Evolutionary conservation across 2,888 invertebrate species (phyloP), one percentile per base, ranked within the genome.

Genomic region (Dryobota labecula): DNA sequence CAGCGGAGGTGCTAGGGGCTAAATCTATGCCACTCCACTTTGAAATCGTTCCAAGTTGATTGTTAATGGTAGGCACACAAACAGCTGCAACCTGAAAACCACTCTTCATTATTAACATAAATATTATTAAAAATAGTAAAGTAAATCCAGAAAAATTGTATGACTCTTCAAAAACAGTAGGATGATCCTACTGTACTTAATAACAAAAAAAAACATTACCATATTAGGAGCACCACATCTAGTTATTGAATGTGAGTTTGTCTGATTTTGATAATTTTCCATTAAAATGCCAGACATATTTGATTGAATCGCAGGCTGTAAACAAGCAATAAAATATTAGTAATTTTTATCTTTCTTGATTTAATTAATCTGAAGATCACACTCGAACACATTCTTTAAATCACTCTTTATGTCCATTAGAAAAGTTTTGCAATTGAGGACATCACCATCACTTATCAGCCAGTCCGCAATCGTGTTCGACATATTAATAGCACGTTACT

Each of bases 221-320:
- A 18, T 56, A 56, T 56, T 56, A n/a, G 5, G 33, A 56, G 33
- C 54, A 53, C 18, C 53, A 53, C 53, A 53, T 56, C n/a, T n/a
- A n/a, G n/a, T n/a, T n/a, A n/a, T 6, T 33, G 56, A 56, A 36
- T 20, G 20, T n/a, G 56, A 56, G 20, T 56, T 45, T 20, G 20
- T 45, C 13, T 36, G n/a, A 56, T 18, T 53, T 53, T 30, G 20
- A 15, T 53, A 6, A 53, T 30, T 53, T 53, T 53, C 30, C 30
- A 30, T 18, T 53, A 30, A 53, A 53, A 53, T 30, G 18, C 53
- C 53, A 30, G 9, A 18, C 20, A 30, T 30, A 24, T 51, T 27
- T 20, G 20, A 30, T 45, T 3, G 9, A 41, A 45, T n/a, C 3
- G 1, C 45, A 9, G 20, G 45, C 45, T 45, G 9, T 45, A 20